Evolutionary conservation across 2,797 vertebrate species (phyloP).

Genomic region (Eremophila alpestris): DNA sequence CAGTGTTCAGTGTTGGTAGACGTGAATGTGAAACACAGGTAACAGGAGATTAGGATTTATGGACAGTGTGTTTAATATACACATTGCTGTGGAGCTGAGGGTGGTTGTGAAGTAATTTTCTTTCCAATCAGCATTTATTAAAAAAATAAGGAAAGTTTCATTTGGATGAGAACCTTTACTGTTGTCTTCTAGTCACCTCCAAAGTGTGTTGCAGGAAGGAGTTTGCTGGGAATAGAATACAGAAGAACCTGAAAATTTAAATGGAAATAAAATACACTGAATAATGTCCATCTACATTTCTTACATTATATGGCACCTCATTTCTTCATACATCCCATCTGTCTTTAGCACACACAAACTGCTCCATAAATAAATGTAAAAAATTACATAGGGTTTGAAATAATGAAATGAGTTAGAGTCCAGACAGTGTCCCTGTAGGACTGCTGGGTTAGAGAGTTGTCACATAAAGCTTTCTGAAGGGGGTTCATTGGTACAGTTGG

Average conservation of each 20-base stretch:
- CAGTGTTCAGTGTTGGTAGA: background rate
- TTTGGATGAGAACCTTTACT: background rate
- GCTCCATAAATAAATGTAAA: background rate
- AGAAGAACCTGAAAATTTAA: background rate
- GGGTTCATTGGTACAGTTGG: background rate
- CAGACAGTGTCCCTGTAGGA: background rate
- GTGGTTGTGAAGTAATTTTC: background rate
- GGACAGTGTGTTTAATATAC: background rate
- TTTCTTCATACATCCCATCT: background rate
- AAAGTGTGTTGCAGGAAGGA: background rate
- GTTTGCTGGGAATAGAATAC: background rate
- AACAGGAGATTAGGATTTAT: background rate
- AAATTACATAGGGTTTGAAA: background rate
- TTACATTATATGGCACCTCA: background rate
- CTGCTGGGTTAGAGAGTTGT: background rate
- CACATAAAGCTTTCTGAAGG: background rate
- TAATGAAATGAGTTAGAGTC: background rate
- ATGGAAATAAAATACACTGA: background rate
- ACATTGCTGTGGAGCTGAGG: background rate
- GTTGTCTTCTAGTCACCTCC: background rate
- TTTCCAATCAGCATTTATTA: background rate
- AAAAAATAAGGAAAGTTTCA: background rate
- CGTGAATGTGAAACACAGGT: background rate
- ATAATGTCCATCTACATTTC: background rate
- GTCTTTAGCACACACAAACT: background rate